Evolutionary conservation across 1,140 invertebrate species (phyloP), one percentile per base, ranked within the genome.

Genomic region (Bombus consobrinus): DNA sequence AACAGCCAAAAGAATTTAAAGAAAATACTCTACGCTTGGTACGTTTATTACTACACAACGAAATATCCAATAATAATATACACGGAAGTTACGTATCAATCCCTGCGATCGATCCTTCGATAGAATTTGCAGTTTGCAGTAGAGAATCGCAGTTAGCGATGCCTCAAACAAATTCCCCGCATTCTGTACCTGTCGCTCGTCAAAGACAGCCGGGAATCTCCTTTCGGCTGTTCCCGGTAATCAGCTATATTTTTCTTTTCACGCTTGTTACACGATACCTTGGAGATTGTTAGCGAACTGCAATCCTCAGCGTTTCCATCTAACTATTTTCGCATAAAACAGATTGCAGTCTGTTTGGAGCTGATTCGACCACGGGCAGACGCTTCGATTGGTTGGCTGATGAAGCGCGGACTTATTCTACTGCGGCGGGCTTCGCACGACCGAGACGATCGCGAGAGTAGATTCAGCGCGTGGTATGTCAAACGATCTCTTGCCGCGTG

Each of bases 111-210:
- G 25, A 68, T 78, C 6, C 85, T 75, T 6, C 37, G 43, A 64
- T 77, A 88, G n/a, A 68, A 82, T 87, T 87, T n/a, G 32, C 74
- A 28, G 3, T 62, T 62, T 12, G 3, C 59, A 62, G 13, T n/a
- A 37, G 66, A 64, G 57, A 78, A 88, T 76, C 57, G 62, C 32
- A 73, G 10, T 59, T 87, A 78, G 68, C 72, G 57, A 59, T 53
- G 69, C 73, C 64, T 87, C 79, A 83, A 87, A 74, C 79, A 74
- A 88, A 88, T 88, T 88, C 62, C n/a, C 64, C 68, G 47, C 47
- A 57, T 75, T 83, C 32, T 41, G 32, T 32, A 62, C 64, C 64
- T 83, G 72, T 68, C n/a, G 39, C 57, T 71, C n/a, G 77, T 22
- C 22, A 37, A 8, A 32, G 32, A 1, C n/a, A n/a, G 10, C 59